These are phyloP conservation scores for Florisuga fusca DNA, from an alignment of 2,797 vertebrate genomes.

Conservation along the genomic window DNA sequence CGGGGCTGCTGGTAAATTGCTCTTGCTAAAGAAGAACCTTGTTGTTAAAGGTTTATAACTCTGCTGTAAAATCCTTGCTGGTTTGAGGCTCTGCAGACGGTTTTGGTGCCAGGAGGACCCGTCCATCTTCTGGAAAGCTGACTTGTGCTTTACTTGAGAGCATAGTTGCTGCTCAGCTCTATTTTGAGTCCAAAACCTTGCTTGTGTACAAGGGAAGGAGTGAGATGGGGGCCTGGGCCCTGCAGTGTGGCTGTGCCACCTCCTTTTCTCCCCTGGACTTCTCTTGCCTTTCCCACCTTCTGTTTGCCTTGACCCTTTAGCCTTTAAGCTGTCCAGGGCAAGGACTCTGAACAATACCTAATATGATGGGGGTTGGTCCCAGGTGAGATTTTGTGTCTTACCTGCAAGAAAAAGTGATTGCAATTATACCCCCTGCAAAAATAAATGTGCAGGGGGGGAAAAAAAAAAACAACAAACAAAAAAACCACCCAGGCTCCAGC, in stretches of 20 bases:
- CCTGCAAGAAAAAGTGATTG: neutral
- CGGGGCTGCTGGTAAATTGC: neutral
- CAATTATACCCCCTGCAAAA: slow-evolving; percentile 26
- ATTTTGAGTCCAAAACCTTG: neutral
- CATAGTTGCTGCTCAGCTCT: neutral
- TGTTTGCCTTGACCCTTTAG: neutral
- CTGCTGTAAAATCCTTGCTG: neutral
- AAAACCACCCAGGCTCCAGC: neutral
- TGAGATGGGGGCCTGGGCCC: neutral
- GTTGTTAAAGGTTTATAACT: neutral
- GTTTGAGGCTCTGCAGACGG: neutral
- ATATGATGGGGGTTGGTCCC: neutral
- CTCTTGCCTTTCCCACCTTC: slow-evolving; percentile 39
- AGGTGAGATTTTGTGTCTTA: slow-evolving; percentile 43
- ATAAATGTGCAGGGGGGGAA: neutral
- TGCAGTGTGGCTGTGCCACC: neutral
- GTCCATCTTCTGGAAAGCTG: neutral
- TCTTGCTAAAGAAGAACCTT: neutral
- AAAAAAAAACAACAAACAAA: neutral
- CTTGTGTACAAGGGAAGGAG: neutral
- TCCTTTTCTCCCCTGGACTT: neutral
- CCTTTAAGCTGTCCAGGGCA: neutral
- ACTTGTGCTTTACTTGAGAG: neutral
- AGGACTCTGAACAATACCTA: neutral
- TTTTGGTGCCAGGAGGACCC: neutral